Percentiles rank a stretch among this genome's conserved stretches.
phyloP scores from a whole-genome alignment of 2,888 invertebrate genomes.

The Lithodes maja region DNA sequence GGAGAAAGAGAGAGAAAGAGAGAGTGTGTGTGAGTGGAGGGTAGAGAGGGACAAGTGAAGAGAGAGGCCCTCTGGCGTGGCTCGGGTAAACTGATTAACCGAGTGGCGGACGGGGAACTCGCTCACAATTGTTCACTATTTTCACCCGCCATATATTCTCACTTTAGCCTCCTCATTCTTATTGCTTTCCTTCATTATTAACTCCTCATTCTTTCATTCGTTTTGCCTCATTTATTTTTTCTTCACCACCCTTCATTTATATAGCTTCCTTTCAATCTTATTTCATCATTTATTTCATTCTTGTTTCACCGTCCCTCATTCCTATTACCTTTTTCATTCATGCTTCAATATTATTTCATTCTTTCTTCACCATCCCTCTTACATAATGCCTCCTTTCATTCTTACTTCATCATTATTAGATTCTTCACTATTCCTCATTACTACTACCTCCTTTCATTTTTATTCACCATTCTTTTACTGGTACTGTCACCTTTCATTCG shows the following conservation, averaged over 20 bases:
- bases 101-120: conserved; percentile 44
- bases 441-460: too few relatives aligned
- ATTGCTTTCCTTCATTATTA: background rate
- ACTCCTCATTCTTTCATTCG: background rate
- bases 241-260: background rate
- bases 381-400: too few relatives aligned
- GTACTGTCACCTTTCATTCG: too few relatives aligned
- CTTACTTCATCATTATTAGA: too few relatives aligned
- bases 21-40: background rate
- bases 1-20: background rate
- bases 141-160: background rate
- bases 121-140: background rate
- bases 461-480: too few relatives aligned
- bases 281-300: background rate
- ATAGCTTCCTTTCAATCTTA: background rate
- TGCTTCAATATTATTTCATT: too few relatives aligned
- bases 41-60: background rate
- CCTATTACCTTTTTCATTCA: background rate
- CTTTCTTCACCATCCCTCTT: too few relatives aligned
- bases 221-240: background rate
- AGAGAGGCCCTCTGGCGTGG: conserved; percentile 36
- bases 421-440: too few relatives aligned
- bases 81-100: conserved; percentile 50
- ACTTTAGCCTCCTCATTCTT: background rate
- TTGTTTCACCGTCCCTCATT: background rate